These are phyloP conservation scores for Trididemnum miniatum DNA, from an alignment of 23 tunicate genomes.

Conservation along the genomic window DNA sequence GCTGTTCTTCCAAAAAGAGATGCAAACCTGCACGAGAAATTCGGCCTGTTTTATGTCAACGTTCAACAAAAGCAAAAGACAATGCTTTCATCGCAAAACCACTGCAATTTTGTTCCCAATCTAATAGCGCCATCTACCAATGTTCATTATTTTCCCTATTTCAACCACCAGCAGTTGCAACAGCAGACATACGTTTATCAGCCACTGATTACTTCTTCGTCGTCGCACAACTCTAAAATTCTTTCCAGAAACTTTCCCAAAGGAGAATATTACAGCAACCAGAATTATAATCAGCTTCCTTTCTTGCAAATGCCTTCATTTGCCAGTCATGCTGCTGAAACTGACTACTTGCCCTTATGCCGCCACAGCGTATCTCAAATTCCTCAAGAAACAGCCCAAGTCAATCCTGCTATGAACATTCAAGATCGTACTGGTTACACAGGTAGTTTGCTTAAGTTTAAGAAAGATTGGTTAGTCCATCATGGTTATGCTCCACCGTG, in stretches of 20 bases:
- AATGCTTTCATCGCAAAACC: background rate
- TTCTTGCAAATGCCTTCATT: background rate
- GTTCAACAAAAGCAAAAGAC: background rate
- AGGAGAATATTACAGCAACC: background rate
- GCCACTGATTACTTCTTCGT: background rate
- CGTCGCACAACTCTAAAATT: background rate
- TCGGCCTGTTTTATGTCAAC: background rate
- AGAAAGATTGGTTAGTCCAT: too few species aligned
- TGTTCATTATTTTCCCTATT: background rate
- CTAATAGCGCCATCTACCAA: background rate
- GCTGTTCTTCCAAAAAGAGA: background rate
- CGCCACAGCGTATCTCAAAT: background rate
- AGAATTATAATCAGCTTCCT: background rate
- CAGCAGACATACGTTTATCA: background rate
- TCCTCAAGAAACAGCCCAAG: slow-evolving; percentile 20
- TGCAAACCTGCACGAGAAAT: background rate
- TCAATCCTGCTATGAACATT: slow-evolving; percentile 69
- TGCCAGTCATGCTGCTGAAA: background rate
- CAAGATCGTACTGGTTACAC: slow-evolving; percentile 92
- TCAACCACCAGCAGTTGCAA: background rate
- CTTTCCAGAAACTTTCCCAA: background rate
- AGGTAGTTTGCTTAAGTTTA: slow-evolving; percentile 29
- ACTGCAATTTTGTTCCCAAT: background rate
- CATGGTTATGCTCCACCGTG: too few species aligned
- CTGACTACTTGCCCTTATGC: background rate